A percentile compares a stretch with the other conserved stretches of the same genome.
Conservation (phyloP, 2,888 invertebrate species). For the Mylabris sibirica region DNA sequence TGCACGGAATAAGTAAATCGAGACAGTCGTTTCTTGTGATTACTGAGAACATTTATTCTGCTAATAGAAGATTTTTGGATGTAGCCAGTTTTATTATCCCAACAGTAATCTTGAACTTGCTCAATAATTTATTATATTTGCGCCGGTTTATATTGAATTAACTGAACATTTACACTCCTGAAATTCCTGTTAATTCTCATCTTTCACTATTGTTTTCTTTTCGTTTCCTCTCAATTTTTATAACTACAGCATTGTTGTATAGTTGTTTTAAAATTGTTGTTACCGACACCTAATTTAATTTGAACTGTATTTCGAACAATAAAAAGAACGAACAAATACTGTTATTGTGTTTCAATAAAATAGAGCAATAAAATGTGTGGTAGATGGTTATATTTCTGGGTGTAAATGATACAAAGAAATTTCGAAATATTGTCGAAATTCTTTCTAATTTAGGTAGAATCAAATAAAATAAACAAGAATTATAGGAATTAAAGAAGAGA, state of each 20-base stretch:
- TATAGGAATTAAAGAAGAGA: not conserved
- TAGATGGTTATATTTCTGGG: conserved; percentile 33
- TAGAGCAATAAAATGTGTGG: conserved; percentile 35
- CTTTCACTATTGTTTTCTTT: not conserved
- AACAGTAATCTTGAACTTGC: not conserved
- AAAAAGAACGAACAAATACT: conserved; percentile 1
- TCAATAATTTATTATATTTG: not conserved
- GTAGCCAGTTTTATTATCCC: not conserved
- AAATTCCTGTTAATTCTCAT: not conserved
- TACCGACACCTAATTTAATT: conserved; percentile 9
- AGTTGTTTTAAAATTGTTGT: not conserved
- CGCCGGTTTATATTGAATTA: not conserved
- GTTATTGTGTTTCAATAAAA: conserved; percentile 26
- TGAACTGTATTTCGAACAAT: conserved; percentile 3
- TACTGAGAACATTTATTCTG: too few species aligned
- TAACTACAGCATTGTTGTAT: not conserved
- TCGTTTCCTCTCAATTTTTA: too few species aligned
- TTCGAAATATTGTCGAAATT: conserved; percentile 33
- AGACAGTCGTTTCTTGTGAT: too few species aligned
- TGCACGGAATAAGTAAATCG: too few species aligned
- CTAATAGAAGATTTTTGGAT: not conserved
- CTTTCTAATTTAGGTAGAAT: not conserved
- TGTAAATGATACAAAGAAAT: conserved; percentile 39
- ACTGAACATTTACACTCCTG: not conserved
- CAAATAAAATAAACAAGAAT: conserved; percentile 21